Evolutionary conservation across 2,888 invertebrate species (phyloP), one percentile per base, ranked within the genome.

Genomic region (Tenthredo amoena): DNA sequence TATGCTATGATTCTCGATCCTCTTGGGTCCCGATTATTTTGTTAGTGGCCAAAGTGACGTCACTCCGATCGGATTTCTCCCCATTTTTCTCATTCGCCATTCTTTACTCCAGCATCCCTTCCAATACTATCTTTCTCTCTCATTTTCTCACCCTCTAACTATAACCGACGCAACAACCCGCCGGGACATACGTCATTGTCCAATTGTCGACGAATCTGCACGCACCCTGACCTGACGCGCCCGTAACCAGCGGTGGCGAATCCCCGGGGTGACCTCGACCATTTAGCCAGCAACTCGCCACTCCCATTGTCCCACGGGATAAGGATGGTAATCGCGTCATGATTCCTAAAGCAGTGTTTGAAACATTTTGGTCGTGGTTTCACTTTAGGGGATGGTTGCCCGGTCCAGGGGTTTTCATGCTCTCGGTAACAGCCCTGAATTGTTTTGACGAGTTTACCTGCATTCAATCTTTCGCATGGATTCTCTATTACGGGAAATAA

Each of bases 241-340:
- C 79, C 58, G 62, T 50, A 62, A 34, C 37, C 79, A 62, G 62
- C 34, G 79, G 37, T 58, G 58, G 79, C n/a, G 62, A 37, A 58
- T 81, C 37, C 37, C 58, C 37, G 40, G 40, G 62, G 26, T 62
- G 81, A 62, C 62, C 62, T 81, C 58, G 37, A 65, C 83, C 83
- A 83, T 83, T 83, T 83, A 83, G 71, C 83, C 31, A 83, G 68
- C 47, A 83, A 65, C 83, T 83, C 82, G 65, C 47, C 68, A 71
- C 71, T 71, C 68, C 68, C 68, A 50, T 71, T 65, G 68, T 83
- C 83, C 83, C 83, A 83, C 68, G 43, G 83, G 83, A 83, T 83
- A 47, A 83, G 68, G 83, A 83, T 83, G 83, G 65, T 83, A 83
- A 83, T 83, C 83, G 83, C 47, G 83, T 68, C 83, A 83, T 83